Base-by-base conservation (phyloP, 2,888 invertebrate species). In the Ophion ellenae region DNA sequence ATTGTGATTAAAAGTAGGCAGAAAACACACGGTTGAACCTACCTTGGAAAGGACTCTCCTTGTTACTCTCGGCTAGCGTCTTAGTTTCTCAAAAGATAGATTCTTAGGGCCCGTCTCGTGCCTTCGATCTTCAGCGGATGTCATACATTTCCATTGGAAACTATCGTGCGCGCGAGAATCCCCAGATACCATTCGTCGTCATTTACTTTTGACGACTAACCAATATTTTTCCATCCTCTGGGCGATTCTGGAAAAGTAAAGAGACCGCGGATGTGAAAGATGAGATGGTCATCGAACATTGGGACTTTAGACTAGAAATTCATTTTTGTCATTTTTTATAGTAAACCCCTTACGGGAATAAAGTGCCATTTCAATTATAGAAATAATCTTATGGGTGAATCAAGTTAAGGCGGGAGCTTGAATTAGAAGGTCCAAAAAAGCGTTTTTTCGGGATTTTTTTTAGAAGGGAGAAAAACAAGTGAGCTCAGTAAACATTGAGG, bases 1-100 rank as follows among this genome's bases (percentile, higher is more conserved):
- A 82, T 89, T 81, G 82, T 89, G 83, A 88, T 87, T 83, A 87
- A 88, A 86, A 84, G 81, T 81, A 75, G 81, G 71, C 81, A 67
- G 78, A 81, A 83, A 83, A 81, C 75, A 81, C 75, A 53, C 69
- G 69, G 66, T 83, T 81, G 59, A 81, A 70, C 57, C 63, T 61
- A n/a, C 67, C 40, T 61, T n/a, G 28, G 57, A 17, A 57, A 59
- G 36, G 28, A 63, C 57, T 64, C 64, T 45, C 24, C 36, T 45
- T 70, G 69, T 63, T 47, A 61, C 69, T 40, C 28, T 45, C 61
- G 32, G 28, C 57, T 47, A 40, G 11, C 28, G 10, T 74, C 57
- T 74, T 17, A 14, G 24, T 67, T 57, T 28, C 59, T 67, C 24
- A 10, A 14, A 40, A 47, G 17, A 53, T 47, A 76, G 74, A 81